Percentiles rank a stretch among this genome's conserved stretches.
These are phyloP conservation scores for Gulo gulo DNA, from an alignment of 2,113 vertebrate genomes.

Conservation along the genomic window DNA sequence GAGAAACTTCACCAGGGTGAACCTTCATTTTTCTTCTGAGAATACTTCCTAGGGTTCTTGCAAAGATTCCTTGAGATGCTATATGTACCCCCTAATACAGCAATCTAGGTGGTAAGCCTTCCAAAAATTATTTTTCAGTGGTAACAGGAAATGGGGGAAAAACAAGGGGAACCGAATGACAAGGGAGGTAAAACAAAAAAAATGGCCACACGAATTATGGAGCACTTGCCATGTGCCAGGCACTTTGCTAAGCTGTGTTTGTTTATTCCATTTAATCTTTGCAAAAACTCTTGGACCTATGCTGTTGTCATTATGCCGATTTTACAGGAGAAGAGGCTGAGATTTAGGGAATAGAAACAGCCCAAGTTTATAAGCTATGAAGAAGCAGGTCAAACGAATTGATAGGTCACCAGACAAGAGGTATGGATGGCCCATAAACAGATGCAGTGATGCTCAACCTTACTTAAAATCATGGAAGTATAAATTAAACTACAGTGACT, in stretches of 20 bases:
- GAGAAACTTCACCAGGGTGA: background rate
- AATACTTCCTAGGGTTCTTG: background rate
- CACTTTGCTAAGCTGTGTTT: background rate
- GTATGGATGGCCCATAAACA: background rate
- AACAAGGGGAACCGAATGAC: background rate
- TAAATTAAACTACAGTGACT: background rate
- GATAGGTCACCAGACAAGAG: background rate
- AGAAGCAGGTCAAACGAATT: background rate
- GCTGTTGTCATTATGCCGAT: background rate
- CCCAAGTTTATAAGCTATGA: background rate
- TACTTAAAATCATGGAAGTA: background rate
- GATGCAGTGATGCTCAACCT: background rate
- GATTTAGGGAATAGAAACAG: background rate
- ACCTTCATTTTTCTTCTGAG: slow-evolving; percentile 15
- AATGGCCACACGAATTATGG: background rate
- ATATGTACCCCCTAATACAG: background rate
- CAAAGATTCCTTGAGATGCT: background rate
- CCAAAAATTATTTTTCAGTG: background rate
- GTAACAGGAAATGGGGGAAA: background rate
- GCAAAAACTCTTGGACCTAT: background rate
- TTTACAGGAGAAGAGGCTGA: background rate
- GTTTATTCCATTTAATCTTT: background rate
- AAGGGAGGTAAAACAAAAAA: background rate
- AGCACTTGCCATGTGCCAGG: background rate
- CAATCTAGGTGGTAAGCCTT: background rate